These are phyloP conservation scores for Drosophila rellima DNA, from an alignment of 2,888 invertebrate genomes.

Conservation along the genomic window DNA sequence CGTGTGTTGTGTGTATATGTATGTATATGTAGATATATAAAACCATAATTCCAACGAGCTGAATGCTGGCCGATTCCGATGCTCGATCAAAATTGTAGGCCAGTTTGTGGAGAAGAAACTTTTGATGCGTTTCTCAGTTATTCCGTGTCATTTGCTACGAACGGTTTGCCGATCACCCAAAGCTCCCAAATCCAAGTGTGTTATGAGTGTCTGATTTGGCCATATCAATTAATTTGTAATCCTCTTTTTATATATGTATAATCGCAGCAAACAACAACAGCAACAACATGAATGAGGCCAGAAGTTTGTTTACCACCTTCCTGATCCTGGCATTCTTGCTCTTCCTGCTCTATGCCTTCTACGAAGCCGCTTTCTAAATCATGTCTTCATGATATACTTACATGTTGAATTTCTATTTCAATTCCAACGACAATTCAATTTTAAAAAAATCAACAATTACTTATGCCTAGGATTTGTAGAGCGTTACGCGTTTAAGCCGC, in stretches of 20 bases:
- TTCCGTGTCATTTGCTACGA: conserved; percentile 84
- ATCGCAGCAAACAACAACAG: conserved; percentile 45
- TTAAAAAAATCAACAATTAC: conserved; percentile 48
- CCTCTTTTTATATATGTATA: conserved; percentile 34
- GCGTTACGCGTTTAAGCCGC: conserved; percentile 73
- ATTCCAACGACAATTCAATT: conserved; percentile 59
- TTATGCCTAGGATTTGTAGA: conserved; percentile 64
- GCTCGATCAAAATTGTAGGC: conserved; percentile 49
- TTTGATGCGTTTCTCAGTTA: conserved; percentile 82
- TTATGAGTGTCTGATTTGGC: conserved; percentile 15
- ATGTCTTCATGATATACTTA: conserved; percentile 69
- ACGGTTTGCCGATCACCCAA: conserved; percentile 75
- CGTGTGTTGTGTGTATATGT: conserved; percentile 18
- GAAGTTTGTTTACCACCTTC: conserved; percentile 90
- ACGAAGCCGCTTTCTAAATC: conserved; percentile 87
- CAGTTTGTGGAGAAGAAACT: conserved; percentile 80
- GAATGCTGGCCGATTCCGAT: conserved; percentile 55
- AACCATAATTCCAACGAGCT: conserved; percentile 69
- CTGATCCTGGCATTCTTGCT: conserved; percentile 89
- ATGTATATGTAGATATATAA: conserved; percentile 24
- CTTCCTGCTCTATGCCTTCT: conserved; percentile 89
- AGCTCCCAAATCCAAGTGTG: conserved; percentile 46
- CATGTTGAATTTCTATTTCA: conserved; percentile 74
- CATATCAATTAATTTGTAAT: conserved; percentile 18
- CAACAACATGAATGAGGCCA: conserved; percentile 87